phyloP scores from a whole-genome alignment of 2,113 vertebrate species.

The Paraplagusia blochii region DNA sequence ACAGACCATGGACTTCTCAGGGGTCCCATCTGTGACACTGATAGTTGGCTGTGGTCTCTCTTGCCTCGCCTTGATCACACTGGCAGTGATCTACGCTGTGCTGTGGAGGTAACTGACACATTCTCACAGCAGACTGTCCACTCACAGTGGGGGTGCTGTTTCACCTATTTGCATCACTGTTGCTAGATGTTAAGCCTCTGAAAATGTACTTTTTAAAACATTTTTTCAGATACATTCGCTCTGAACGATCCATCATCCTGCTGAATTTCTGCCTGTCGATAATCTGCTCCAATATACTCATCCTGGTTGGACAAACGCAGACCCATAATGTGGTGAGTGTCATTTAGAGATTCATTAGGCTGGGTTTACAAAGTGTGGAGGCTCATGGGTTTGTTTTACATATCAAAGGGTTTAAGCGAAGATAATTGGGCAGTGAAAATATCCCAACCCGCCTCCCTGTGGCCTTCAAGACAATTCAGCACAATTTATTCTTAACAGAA shows the following conservation, averaged over 20 bases:
- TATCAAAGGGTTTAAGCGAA: background rate
- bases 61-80: conserved; percentile 93
- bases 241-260: conserved; percentile 96
- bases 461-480: background rate
- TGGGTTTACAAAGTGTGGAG: background rate
- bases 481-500: background rate
- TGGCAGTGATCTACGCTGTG: conserved; percentile 93
- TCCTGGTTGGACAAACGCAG: conserved; percentile 97
- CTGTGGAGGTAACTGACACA: conserved; percentile 90
- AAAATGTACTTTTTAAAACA: no score
- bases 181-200: background rate
- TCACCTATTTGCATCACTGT: background rate
- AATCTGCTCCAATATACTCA: conserved; percentile 98
- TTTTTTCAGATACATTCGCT: conserved; percentile 88
- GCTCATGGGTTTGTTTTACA: background rate
- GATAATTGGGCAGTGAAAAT: background rate
- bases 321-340: conserved; percentile 92
- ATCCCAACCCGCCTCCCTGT: background rate
- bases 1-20: conserved; percentile 98
- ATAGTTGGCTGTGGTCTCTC: conserved; percentile 98
- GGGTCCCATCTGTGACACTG: conserved; percentile 95
- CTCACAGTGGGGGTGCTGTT: background rate
- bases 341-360: conserved; percentile 10
- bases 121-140: background rate
- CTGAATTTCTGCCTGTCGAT: conserved; percentile 99